Evolutionary conservation across 2,797 vertebrate species (phyloP), one percentile per base, ranked within the genome.

Genomic region (Ctenosaura bakeri): DNA sequence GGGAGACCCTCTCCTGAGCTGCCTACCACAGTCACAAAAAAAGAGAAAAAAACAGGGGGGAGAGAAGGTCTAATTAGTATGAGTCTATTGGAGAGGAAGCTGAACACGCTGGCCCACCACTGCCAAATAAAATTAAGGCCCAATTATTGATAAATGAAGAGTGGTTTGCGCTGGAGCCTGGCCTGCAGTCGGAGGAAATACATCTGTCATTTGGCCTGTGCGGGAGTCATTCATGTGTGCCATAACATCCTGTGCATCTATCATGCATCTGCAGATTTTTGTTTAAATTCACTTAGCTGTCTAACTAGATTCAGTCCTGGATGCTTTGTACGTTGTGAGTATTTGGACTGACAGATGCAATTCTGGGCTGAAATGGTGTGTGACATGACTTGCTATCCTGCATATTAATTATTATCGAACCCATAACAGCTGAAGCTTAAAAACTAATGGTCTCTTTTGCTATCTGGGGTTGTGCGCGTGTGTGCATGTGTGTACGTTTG

Each of bases 71-170:
- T 98, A 97, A 98, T 98, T 98, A 98, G 98, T 94, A 94, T 96
- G 96, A 93, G 95, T 96, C 97, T 97, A 97, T 97, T 97, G 97
- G 97, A 98, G 96, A 97, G 97, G 98, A 98, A 98, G 97, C 97
- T 94, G 96, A 97, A 95, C 97, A 95, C 93, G 95, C 97, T 97
- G 97, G 96, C 95, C 94, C 95, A 93, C 96, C 97, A 93, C 97
- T 98, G 98, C 98, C 98, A 98, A 98, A 98, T 97, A 97, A 98
- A 98, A 98, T 98, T 98, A 98, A 98, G 97, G 97, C 97, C 98
- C 96, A 95, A 98, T 98, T 98, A 98, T 98, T 98, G 98, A 98
- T 98, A 98, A 98, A 98, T 98, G 98, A 98, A 98, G 97, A 98
- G 98, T 97, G 97, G 96, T 98, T 98, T 97, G 97, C 97, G 97